phyloP scores from a whole-genome alignment of 2,888 invertebrate genomes.

The Caenorhabditis sp. region DNA sequence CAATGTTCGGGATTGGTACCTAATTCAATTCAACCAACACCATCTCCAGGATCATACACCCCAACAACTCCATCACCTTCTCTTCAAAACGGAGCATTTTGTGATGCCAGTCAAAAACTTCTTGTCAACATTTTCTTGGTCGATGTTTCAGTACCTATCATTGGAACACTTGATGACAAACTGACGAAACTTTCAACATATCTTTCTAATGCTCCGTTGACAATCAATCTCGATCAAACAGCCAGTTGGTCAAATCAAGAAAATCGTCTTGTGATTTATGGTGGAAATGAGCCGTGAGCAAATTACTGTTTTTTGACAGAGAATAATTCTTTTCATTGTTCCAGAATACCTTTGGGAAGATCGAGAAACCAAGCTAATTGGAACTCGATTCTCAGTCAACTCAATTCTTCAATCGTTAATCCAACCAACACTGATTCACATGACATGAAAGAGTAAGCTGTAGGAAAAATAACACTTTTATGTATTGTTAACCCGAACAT shows the following conservation, averaged over 20 bases:
- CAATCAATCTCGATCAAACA: slow-evolving; percentile 12
- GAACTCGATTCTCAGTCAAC: slow-evolving; percentile 5
- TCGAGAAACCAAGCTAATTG: slow-evolving; percentile 17
- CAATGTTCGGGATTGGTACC: slow-evolving; percentile 29
- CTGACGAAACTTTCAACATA: slow-evolving; percentile 11
- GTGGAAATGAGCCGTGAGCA: slow-evolving; percentile 38
- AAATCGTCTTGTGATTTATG: slow-evolving; percentile 30
- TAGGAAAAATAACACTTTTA: no score
- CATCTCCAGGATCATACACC: neutral
- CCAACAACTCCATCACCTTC: neutral
- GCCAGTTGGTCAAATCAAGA: slow-evolving; percentile 21
- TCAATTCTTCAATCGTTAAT: slow-evolving; percentile 28
- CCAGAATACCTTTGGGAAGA: slow-evolving; percentile 24
- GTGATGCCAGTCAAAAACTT: slow-evolving; percentile 11
- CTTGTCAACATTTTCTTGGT: slow-evolving; percentile 28
- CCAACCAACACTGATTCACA: slow-evolving; percentile 22
- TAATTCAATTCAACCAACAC: neutral
- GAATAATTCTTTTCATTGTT: neutral
- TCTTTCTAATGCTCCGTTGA: slow-evolving; percentile 6
- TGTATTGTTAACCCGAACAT: no score
- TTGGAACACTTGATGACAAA: slow-evolving; percentile 32
- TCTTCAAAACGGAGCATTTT: slow-evolving; percentile 10
- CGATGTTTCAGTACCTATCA: slow-evolving; percentile 34
- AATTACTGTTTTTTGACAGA: neutral
- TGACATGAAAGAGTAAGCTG: slow-evolving; percentile 20